phyloP scores from a whole-genome alignment of 2,888 invertebrate genomes.

The Nephrotoma appendiculata region DNA sequence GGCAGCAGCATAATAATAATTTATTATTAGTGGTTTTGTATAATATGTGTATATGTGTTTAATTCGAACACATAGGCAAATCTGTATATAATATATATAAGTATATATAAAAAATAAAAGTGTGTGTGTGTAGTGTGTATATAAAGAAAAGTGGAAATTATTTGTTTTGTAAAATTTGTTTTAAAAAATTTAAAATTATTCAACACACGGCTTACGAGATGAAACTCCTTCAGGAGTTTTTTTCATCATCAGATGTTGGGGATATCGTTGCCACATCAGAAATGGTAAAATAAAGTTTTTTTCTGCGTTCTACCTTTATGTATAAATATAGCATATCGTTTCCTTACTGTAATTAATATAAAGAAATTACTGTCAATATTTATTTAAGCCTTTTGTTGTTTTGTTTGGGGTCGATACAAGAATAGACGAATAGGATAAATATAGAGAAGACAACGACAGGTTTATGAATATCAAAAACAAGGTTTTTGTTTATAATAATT shows the following conservation, averaged over 20 bases:
- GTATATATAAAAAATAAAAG: not conserved
- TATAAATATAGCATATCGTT: not conserved
- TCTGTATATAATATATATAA: not conserved
- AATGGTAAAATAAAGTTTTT: conserved; percentile 23
- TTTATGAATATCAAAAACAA: not conserved
- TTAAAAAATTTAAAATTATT: not conserved
- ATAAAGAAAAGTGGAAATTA: not conserved
- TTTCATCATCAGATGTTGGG: conserved; percentile 31
- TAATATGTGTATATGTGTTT: not conserved
- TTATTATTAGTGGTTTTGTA: not conserved
- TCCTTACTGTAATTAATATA: not conserved
- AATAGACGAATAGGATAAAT: not conserved
- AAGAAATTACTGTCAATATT: not conserved
- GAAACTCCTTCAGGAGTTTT: conserved; percentile 31
- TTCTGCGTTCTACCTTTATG: not conserved
- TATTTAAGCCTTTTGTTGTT: not conserved
- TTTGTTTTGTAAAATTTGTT: not conserved
- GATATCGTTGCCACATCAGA: conserved; percentile 28
- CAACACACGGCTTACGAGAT: conserved; percentile 14
- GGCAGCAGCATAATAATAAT: not conserved
- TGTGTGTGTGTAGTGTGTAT: not conserved
- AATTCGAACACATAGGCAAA: not conserved
- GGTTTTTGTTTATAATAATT: not conserved
- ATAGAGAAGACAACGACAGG: not conserved
- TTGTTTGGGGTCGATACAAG: not conserved